Percentiles rank a stretch among this genome's conserved stretches.
Evolutionary conservation across 2,888 invertebrate genomes (phyloP).

Genomic region (Aricia artaxerxes): DNA sequence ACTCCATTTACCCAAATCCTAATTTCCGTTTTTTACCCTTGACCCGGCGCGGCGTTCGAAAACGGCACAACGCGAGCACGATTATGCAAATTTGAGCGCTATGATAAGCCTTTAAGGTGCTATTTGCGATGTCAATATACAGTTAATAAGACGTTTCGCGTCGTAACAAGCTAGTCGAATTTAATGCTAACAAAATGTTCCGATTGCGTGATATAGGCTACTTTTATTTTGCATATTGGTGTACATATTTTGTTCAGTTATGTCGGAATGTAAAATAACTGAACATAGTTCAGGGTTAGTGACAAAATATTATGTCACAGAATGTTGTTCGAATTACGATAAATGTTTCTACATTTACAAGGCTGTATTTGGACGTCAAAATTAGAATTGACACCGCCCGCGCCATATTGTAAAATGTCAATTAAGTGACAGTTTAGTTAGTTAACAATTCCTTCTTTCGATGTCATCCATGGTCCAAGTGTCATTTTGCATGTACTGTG

Average conservation of each 20-base stretch:
- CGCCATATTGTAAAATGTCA: no score
- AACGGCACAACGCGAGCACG: conserved; percentile 1
- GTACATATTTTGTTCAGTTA: conserved; percentile 5
- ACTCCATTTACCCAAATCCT: conserved; percentile 34
- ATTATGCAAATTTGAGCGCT: conserved; percentile 47
- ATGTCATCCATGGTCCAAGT: no score
- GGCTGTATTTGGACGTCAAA: not conserved
- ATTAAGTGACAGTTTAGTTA: no score
- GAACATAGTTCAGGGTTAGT: conserved; percentile 6
- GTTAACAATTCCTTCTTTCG: no score
- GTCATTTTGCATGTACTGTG: no score
- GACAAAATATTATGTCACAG: not conserved
- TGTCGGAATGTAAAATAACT: not conserved
- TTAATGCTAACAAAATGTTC: conserved; percentile 76
- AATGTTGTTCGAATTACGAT: not conserved
- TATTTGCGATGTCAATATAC: conserved; percentile 39
- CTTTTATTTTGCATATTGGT: conserved; percentile 73
- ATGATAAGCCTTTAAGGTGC: conserved; percentile 40
- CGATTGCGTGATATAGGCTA: conserved; percentile 71
- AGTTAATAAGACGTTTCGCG: conserved; percentile 47
- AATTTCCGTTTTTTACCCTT: conserved; percentile 69
- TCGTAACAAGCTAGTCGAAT: conserved; percentile 52
- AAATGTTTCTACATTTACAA: not conserved
- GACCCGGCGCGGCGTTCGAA: conserved; percentile 68
- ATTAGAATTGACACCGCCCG: not conserved